A percentile compares a stretch with the other conserved stretches of the same genome.
phyloP scores from a whole-genome alignment of 2,113 vertebrate species.

The Sminthopsis crassicaudata region DNA sequence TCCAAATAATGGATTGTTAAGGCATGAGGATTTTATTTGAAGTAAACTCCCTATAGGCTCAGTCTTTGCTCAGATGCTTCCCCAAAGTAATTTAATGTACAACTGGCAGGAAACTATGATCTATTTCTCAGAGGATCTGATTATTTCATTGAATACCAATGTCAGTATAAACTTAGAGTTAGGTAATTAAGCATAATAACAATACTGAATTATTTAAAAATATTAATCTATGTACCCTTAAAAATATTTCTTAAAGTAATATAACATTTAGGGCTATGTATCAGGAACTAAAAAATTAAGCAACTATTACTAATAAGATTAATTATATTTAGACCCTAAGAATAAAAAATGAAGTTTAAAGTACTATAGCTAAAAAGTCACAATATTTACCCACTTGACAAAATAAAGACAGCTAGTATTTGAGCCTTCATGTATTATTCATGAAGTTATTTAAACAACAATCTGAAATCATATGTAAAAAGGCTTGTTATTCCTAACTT shows the following conservation, averaged over 20 bases:
- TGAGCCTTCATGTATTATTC: conserved; percentile 51
- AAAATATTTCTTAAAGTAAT: conserved; percentile 49
- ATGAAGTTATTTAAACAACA: not conserved
- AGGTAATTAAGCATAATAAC: conserved; percentile 15
- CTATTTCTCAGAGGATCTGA: conserved; percentile 33
- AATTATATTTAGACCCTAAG: conserved; percentile 47
- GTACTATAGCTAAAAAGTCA: conserved; percentile 38
- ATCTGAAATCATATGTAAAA: conserved; percentile 42
- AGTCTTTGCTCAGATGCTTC: conserved; percentile 23
- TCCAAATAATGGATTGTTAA: conserved; percentile 4
- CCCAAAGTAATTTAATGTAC: conserved; percentile 57
- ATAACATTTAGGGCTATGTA: conserved; percentile 51
- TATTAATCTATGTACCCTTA: conserved; percentile 55
- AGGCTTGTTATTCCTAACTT: not conserved
- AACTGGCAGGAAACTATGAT: conserved; percentile 53
- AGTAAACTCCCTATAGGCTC: conserved; percentile 28
- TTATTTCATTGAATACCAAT: conserved; percentile 41
- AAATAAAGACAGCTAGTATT: conserved; percentile 57
- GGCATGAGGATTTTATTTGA: not conserved
- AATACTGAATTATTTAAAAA: conserved; percentile 54
- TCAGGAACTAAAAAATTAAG: conserved; percentile 50
- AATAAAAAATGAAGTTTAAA: conserved; percentile 49
- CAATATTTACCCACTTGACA: conserved; percentile 54
- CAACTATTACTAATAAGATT: conserved; percentile 62
- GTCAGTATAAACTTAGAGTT: conserved; percentile 18